Evolutionary conservation across 2,797 vertebrate genomes (phyloP).

Genomic region (Nyctibius grandis): DNA sequence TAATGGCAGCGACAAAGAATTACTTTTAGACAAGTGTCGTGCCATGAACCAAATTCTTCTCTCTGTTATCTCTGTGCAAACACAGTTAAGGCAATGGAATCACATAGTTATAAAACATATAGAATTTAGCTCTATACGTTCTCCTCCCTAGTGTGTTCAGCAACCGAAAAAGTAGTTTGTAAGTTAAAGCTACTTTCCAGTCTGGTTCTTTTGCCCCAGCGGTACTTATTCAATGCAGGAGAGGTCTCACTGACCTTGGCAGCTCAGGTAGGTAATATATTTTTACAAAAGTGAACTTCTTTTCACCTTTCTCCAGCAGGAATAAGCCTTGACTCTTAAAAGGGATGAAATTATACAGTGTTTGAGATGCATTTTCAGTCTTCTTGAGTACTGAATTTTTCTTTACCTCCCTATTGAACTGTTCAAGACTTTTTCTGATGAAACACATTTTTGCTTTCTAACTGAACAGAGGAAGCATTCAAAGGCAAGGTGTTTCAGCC

Average conservation of each 20-base stretch:
- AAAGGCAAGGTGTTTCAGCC: background rate
- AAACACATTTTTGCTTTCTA: background rate
- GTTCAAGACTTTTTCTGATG: background rate
- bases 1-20: background rate
- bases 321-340: background rate
- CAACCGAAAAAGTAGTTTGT: background rate
- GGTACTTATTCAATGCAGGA: background rate
- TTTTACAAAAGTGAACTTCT: background rate
- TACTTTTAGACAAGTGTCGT: background rate
- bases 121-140: background rate
- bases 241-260: constrained; percentile 61
- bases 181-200: background rate
- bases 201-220: background rate
- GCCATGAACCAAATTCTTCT: background rate
- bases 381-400: background rate
- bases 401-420: background rate
- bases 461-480: background rate
- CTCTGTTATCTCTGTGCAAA: background rate
- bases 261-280: background rate
- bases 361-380: background rate
- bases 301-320: background rate
- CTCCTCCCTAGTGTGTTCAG: background rate
- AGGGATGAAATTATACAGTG: background rate
- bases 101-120: background rate
- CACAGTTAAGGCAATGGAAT: background rate